Evolutionary conservation across 2,113 vertebrate genomes (phyloP).

Genomic region (Chauna torquata): DNA sequence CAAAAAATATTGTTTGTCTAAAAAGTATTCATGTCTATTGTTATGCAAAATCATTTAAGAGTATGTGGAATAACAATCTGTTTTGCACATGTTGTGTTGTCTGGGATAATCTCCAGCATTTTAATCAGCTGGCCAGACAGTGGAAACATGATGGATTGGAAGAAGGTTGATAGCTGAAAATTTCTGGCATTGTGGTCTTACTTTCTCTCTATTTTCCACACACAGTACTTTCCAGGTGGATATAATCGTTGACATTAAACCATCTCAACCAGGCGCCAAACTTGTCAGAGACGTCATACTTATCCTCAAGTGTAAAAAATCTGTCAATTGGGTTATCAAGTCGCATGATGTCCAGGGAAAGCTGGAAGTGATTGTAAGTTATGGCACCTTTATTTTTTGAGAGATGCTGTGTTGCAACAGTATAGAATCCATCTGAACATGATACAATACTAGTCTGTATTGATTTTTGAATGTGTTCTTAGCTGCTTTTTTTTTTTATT

Average conservation of each 20-base stretch:
- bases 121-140: slow-evolving; percentile 95
- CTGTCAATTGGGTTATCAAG: slow-evolving; percentile 97
- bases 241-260: slow-evolving; percentile 90
- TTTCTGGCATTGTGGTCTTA: slow-evolving; percentile 72
- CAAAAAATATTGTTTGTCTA: slow-evolving; percentile 47
- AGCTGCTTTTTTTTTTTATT: neutral
- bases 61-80: slow-evolving; percentile 77
- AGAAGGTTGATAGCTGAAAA: slow-evolving; percentile 75
- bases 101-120: slow-evolving; percentile 84
- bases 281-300: slow-evolving; percentile 84
- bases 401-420: neutral
- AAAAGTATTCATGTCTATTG: slow-evolving; percentile 60
- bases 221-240: slow-evolving; percentile 95
- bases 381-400: neutral
- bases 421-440: neutral
- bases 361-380: slow-evolving; percentile 89
- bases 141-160: slow-evolving; percentile 80
- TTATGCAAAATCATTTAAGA: slow-evolving; percentile 76
- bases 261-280: slow-evolving; percentile 75
- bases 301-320: slow-evolving; percentile 90
- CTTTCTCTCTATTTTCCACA: slow-evolving; percentile 75
- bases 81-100: slow-evolving; percentile 83
- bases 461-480: neutral
- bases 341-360: slow-evolving; percentile 84
- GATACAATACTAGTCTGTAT: neutral